Percentiles rank a stretch among this genome's conserved stretches.
phyloP scores from a whole-genome alignment of 2,888 invertebrate species.

The Ormyrus rosae region DNA sequence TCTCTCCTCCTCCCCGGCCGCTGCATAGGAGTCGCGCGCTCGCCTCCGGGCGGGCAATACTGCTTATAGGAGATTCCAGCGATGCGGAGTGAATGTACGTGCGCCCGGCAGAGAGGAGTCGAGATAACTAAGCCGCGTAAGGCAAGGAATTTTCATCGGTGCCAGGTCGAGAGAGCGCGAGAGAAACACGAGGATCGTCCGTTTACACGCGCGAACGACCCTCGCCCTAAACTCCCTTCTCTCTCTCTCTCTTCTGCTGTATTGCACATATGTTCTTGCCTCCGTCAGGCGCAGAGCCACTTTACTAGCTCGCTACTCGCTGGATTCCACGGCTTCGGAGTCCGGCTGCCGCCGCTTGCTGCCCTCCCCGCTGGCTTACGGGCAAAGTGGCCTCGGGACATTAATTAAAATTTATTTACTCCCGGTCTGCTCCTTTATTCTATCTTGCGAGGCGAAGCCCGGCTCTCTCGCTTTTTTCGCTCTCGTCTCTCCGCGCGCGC shows the following conservation, averaged over 20 bases:
- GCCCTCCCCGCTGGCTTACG: conserved; percentile 10
- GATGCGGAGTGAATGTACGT: neutral
- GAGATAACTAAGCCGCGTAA: conserved; percentile 22
- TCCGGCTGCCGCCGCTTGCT: neutral
- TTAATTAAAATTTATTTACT: conserved; percentile 57
- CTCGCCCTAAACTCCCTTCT: neutral
- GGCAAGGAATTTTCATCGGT: conserved; percentile 33
- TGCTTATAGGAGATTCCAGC: neutral
- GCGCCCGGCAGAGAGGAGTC: neutral
- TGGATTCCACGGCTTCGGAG: neutral
- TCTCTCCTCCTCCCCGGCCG: neutral
- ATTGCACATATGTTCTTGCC: conserved; percentile 47
- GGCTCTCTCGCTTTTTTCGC: no score
- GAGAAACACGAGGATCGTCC: conserved; percentile 10
- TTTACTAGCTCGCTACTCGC: neutral
- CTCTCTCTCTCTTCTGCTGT: neutral
- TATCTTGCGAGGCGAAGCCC: no score
- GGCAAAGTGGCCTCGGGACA: conserved; percentile 45
- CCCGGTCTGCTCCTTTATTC: neutral
- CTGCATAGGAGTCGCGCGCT: no score
- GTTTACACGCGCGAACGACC: conserved; percentile 39
- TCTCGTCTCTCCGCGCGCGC: no score
- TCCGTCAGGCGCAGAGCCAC: conserved; percentile 19
- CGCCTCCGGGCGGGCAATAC: neutral
- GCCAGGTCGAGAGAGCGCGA: neutral